phyloP scores from a whole-genome alignment of 2,888 invertebrate genomes.

The Hydriomena furcata region DNA sequence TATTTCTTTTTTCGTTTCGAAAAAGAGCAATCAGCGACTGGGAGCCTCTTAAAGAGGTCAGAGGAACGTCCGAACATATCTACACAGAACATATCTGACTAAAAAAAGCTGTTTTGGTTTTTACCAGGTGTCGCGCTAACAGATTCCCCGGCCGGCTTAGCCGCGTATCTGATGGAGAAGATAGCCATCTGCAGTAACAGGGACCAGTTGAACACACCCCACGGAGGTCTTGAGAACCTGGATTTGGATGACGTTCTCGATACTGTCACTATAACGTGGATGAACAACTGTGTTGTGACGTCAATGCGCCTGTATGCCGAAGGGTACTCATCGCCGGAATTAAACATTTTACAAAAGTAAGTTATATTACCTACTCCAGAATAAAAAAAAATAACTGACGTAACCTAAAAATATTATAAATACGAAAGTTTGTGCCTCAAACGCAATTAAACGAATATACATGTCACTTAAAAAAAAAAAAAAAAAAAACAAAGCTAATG shows the following conservation, averaged over 20 bases:
- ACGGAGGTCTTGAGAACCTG: slow-evolving; percentile 87
- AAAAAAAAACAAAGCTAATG: too few species aligned
- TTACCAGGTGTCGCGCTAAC: slow-evolving; percentile 86
- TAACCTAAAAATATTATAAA: too few species aligned
- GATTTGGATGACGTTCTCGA: slow-evolving; percentile 89
- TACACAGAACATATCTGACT: too few species aligned
- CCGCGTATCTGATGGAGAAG: slow-evolving; percentile 95
- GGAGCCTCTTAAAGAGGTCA: too few species aligned
- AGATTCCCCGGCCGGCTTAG: slow-evolving; percentile 92
- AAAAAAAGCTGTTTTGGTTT: neutral
- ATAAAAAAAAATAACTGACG: too few species aligned
- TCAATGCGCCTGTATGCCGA: slow-evolving; percentile 91
- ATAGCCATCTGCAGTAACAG: slow-evolving; percentile 88
- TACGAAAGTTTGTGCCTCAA: too few species aligned
- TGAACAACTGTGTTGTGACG: slow-evolving; percentile 89
- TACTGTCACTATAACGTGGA: slow-evolving; percentile 92
- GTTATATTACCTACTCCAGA: too few species aligned
- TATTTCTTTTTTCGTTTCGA: too few species aligned
- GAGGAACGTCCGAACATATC: too few species aligned
- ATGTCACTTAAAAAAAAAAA: too few species aligned
- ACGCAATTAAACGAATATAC: too few species aligned
- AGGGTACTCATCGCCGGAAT: slow-evolving; percentile 55
- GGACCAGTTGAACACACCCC: slow-evolving; percentile 77
- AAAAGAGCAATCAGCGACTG: too few species aligned
- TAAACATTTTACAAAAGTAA: slow-evolving; percentile 54